A percentile compares a stretch with the other conserved stretches of the same genome.
Conservation (phyloP, 2,113 vertebrate genomes). For the Nettapus auritus region DNA sequence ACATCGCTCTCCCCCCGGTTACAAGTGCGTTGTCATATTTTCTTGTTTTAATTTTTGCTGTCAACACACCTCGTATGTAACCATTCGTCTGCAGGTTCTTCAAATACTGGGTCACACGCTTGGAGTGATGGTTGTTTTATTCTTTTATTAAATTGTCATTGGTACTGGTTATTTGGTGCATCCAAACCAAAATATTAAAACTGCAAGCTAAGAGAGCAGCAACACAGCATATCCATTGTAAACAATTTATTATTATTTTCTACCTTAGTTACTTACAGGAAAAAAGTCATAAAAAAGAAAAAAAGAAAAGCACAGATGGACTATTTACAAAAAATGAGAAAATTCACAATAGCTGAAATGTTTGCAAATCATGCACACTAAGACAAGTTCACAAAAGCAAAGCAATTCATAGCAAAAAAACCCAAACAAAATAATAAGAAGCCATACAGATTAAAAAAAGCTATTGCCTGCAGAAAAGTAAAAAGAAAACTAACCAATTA, state of each 20-base stretch:
- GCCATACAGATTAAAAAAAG: constrained; percentile 71
- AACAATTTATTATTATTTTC: constrained; percentile 81
- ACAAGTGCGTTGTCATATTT: neutral
- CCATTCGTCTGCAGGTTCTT: neutral
- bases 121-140: constrained; percentile 6
- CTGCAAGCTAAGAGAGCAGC: constrained; percentile 78
- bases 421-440: constrained; percentile 39
- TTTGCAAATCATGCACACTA: constrained; percentile 66
- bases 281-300: constrained; percentile 58
- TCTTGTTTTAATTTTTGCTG: neutral
- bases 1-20: neutral
- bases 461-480: constrained; percentile 60
- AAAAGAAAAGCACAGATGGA: constrained; percentile 69
- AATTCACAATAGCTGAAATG: constrained; percentile 71
- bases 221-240: constrained; percentile 78
- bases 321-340: constrained; percentile 74
- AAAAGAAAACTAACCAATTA: constrained; percentile 66
- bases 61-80: neutral
- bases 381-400: constrained; percentile 75
- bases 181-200: constrained; percentile 58
- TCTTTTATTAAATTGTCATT: constrained; percentile 59
- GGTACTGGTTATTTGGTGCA: constrained; percentile 64
- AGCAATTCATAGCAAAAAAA: constrained; percentile 76
- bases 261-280: constrained; percentile 79
- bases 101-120: neutral